These are phyloP conservation scores for Tipula lateralis DNA, from an alignment of 2,888 invertebrate species.

Conservation along the genomic window DNA sequence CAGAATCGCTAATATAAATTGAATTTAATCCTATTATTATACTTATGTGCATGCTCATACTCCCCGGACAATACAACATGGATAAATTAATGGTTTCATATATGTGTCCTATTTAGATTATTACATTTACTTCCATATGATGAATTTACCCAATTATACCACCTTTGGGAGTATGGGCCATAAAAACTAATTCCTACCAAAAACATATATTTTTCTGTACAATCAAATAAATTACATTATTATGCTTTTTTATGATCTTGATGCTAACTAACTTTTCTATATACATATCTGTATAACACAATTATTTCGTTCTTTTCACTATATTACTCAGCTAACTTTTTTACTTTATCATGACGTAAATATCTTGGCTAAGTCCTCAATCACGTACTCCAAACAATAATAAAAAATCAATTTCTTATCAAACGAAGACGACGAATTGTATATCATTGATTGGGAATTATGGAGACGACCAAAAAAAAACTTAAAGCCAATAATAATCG, in stretches of 20 bases:
- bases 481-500: not conserved
- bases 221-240: conserved; percentile 11
- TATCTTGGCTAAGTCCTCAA: not conserved
- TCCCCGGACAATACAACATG: too few species aligned
- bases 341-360: not conserved
- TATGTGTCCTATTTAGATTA: not conserved
- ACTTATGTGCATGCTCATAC: too few species aligned
- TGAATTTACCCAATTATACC: not conserved
- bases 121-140: not conserved
- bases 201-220: not conserved
- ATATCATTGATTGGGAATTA: not conserved
- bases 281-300: not conserved
- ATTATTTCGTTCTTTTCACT: not conserved
- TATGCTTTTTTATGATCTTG: not conserved
- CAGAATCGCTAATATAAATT: too few species aligned
- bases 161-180: not conserved
- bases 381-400: conserved; percentile 24
- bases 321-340: not conserved
- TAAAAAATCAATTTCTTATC: not conserved
- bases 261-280: not conserved
- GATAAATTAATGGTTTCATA: not conserved
- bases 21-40: too few species aligned
- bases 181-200: not conserved
- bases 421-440: not conserved
- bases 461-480: not conserved